These are phyloP conservation scores for Pyrgilauda ruficollis DNA, from an alignment of 2,113 vertebrate genomes.

Conservation along the genomic window DNA sequence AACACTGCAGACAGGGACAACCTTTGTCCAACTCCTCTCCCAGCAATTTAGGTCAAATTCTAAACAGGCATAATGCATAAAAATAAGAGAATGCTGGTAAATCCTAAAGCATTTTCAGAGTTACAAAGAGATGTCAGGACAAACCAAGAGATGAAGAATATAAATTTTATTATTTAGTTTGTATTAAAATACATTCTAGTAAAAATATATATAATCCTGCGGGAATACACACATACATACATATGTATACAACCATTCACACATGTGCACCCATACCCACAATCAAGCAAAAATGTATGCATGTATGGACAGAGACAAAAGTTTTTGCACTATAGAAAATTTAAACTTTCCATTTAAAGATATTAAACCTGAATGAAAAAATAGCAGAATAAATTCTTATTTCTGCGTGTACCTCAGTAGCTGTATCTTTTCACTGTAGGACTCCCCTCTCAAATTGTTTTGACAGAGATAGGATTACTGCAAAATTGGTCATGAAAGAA, in stretches of 20 bases:
- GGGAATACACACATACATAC: background rate
- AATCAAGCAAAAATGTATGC: background rate
- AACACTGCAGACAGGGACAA: background rate
- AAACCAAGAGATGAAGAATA: background rate
- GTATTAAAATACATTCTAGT: background rate
- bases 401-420: background rate
- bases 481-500: constrained; percentile 4
- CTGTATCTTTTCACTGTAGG: background rate
- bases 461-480: constrained; percentile 13
- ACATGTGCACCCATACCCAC: fast-evolving
- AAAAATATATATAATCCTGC: background rate
- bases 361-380: background rate
- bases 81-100: background rate
- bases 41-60: background rate
- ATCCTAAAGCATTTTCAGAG: background rate
- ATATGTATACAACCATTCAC: background rate
- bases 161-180: background rate
- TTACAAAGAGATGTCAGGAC: background rate
- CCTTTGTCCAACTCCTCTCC: background rate
- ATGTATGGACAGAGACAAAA: background rate
- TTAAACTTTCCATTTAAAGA: background rate
- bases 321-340: background rate
- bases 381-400: background rate
- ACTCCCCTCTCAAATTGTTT: background rate
- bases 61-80: background rate